phyloP scores from a whole-genome alignment of 2,888 invertebrate species.

The Drosophila paramelanica region DNA sequence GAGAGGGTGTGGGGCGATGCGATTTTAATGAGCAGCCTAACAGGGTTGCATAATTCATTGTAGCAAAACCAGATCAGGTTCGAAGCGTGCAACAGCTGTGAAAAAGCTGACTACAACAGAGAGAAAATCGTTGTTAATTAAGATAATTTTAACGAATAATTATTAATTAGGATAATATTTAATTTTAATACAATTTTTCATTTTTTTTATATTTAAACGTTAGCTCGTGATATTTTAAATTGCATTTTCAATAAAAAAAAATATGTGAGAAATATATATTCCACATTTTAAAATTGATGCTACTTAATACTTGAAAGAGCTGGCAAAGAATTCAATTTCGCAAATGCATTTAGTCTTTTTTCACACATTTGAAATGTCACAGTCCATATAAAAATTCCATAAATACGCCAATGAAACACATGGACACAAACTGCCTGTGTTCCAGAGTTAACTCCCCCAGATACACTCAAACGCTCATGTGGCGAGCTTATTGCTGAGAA shows the following conservation, averaged over 20 bases:
- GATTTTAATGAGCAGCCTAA: conserved; percentile 37
- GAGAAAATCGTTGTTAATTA: not conserved
- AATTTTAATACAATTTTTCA: no score
- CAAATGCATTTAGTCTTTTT: conserved; percentile 38
- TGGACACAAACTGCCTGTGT: conserved; percentile 24
- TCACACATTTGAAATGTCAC: conserved; percentile 61
- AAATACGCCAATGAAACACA: conserved; percentile 76
- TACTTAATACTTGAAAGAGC: conserved; percentile 1
- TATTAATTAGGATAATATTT: no score
- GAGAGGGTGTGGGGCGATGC: not conserved
- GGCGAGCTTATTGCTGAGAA: conserved; percentile 9
- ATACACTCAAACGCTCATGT: conserved; percentile 2
- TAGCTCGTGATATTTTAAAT: not conserved
- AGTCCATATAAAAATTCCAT: conserved; percentile 66
- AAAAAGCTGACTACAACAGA: not conserved
- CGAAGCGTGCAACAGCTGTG: not conserved
- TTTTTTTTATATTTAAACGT: no score
- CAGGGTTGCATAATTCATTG: conserved; percentile 24
- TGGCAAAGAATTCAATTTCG: conserved; percentile 44
- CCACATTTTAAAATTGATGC: not conserved
- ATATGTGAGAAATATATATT: not conserved
- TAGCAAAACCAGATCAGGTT: conserved; percentile 8
- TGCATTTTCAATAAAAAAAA: not conserved
- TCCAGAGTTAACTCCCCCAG: conserved; percentile 19
- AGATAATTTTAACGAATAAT: no score